phyloP scores from a whole-genome alignment of 2,797 vertebrate genomes.

The Siniperca undulata region DNA sequence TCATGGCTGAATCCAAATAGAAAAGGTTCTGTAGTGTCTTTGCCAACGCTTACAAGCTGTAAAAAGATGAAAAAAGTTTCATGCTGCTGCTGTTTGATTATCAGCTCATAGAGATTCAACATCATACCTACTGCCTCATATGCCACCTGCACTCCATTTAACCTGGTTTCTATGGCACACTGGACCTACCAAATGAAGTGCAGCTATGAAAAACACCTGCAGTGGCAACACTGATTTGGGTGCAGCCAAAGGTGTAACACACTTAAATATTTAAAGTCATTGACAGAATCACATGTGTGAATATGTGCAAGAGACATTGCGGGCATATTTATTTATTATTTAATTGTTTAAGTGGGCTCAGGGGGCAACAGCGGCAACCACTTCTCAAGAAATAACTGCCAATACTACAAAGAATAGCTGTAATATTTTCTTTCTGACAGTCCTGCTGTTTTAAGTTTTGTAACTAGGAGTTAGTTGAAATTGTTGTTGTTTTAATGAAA shows the following conservation, averaged over 20 bases:
- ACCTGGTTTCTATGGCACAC: neutral
- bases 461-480: neutral
- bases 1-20: neutral
- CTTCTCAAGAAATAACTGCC: constrained; percentile 7
- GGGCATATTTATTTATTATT: neutral
- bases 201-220: constrained; percentile 10
- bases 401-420: neutral
- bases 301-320: neutral
- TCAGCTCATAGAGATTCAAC: neutral
- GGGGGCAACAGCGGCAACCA: neutral
- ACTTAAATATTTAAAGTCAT: neutral
- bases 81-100: neutral
- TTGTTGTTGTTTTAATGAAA: constrained; percentile 24
- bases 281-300: neutral
- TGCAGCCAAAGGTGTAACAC: constrained; percentile 19
- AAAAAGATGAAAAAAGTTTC: constrained; percentile 5
- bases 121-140: neutral
- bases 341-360: neutral
- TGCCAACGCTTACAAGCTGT: neutral
- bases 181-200: neutral
- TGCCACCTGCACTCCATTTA: neutral
- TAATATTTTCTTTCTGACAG: constrained; percentile 1
- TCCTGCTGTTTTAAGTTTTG: constrained; percentile 5
- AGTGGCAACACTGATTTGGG: neutral
- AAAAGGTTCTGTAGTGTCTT: neutral